Conservation (phyloP, 1,140 invertebrate species). For the Acyrthosiphon pisum region DNA sequence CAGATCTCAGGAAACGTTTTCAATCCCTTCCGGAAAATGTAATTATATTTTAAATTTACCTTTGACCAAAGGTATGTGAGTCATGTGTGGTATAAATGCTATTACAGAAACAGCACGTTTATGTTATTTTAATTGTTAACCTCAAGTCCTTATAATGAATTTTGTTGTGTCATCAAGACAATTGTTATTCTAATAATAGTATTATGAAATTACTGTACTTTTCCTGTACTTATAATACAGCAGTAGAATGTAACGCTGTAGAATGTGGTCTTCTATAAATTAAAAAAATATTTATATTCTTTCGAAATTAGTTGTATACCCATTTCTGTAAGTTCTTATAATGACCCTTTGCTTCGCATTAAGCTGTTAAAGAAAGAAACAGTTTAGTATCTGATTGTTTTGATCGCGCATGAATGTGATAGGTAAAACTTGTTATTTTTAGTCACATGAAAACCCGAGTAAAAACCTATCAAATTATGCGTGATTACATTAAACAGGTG, state of each 20-base stretch:
- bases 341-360: background rate
- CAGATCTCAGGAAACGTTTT: background rate
- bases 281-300: background rate
- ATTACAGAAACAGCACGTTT: background rate
- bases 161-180: background rate
- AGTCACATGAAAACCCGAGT: background rate
- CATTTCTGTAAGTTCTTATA: background rate
- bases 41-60: background rate
- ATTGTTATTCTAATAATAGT: background rate
- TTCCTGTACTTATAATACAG: background rate
- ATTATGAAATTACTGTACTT: background rate
- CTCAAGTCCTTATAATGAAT: background rate
- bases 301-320: background rate
- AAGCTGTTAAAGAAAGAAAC: no score
- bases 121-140: background rate
- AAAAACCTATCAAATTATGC: background rate
- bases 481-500: background rate
- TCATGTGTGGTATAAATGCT: background rate
- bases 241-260: background rate
- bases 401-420: no score
- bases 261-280: background rate
- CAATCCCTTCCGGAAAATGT: background rate
- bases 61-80: background rate
- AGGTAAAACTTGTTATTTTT: background rate
- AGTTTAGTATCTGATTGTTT: no score